Percentiles rank a stretch among this genome's conserved stretches.
Evolutionary conservation across 2,888 invertebrate species (phyloP).

Genomic region (Drosophila tripunctata): DNA sequence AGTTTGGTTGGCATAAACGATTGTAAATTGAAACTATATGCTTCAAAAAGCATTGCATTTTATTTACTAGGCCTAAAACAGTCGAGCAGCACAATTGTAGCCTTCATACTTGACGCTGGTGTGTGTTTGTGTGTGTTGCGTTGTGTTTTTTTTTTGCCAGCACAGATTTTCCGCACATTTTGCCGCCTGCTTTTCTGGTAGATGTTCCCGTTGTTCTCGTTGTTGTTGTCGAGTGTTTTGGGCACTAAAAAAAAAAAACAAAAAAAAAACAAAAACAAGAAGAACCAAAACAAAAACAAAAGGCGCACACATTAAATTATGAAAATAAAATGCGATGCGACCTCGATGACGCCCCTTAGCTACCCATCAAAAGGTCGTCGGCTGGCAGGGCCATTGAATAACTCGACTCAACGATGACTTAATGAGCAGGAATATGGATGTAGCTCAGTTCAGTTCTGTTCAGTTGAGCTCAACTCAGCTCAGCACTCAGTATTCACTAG

Average conservation of each 20-base stretch:
- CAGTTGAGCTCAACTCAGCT: constrained; percentile 12
- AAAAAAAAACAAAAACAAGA: too few species aligned
- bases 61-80: too few species aligned
- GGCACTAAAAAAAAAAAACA: constrained; percentile 65
- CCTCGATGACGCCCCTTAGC: constrained; percentile 36
- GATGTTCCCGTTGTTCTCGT: constrained; percentile 14
- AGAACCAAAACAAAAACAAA: constrained; percentile 64
- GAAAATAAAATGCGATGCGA: constrained; percentile 65
- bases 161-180: constrained; percentile 73
- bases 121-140: constrained; percentile 20
- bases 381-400: constrained; percentile 64
- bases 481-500: constrained; percentile 14
- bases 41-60: too few species aligned
- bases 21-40: too few species aligned
- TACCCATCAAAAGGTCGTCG: constrained; percentile 73
- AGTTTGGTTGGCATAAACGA: too few species aligned
- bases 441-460: constrained; percentile 19
- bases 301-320: constrained; percentile 74
- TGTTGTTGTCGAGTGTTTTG: constrained; percentile 66
- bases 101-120: too few species aligned
- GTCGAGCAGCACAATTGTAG: too few species aligned
- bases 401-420: constrained; percentile 74
- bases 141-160: constrained; percentile 40
- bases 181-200: constrained; percentile 35
- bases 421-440: constrained; percentile 60